These are phyloP conservation scores for Panonychus citri DNA, from an alignment of 1,140 invertebrate genomes.

Conservation along the genomic window DNA sequence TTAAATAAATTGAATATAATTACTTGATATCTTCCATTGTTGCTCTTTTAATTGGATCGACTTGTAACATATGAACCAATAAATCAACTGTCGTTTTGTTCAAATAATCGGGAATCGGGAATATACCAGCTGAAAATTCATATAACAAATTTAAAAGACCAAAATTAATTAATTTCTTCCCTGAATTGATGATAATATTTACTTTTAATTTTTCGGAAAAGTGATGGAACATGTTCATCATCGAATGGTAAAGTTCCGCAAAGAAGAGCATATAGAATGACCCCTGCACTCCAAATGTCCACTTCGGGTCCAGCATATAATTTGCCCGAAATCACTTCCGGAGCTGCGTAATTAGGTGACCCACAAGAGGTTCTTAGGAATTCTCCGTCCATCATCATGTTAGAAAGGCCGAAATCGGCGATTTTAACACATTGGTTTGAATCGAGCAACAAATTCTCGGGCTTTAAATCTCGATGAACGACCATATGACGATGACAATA, in stretches of 20 bases:
- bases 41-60: conserved; percentile 92
- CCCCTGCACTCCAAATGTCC: conserved; percentile 98
- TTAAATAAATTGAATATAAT: neutral
- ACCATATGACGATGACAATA: conserved; percentile 99
- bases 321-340: conserved; percentile 60
- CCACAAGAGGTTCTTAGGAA: conserved; percentile 95
- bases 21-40: conserved; percentile 93
- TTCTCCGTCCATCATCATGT: conserved; percentile 99
- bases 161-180: no score
- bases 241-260: conserved; percentile 97
- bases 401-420: conserved; percentile 94
- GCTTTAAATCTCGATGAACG: conserved; percentile 60
- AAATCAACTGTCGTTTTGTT: conserved; percentile 87
- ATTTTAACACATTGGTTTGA: conserved; percentile 96
- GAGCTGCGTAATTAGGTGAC: conserved; percentile 97
- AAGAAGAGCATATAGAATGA: conserved; percentile 89
- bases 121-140: conserved; percentile 54
- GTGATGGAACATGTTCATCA: conserved; percentile 87
- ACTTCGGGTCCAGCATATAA: conserved; percentile 89
- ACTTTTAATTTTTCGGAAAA: conserved; percentile 97
- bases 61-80: conserved; percentile 86
- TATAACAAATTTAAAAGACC: neutral
- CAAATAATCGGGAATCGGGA: conserved; percentile 91
- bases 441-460: conserved; percentile 89
- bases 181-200: no score